Conservation (phyloP, 2,113 vertebrate species). For the Pollimyrus isidori region DNA sequence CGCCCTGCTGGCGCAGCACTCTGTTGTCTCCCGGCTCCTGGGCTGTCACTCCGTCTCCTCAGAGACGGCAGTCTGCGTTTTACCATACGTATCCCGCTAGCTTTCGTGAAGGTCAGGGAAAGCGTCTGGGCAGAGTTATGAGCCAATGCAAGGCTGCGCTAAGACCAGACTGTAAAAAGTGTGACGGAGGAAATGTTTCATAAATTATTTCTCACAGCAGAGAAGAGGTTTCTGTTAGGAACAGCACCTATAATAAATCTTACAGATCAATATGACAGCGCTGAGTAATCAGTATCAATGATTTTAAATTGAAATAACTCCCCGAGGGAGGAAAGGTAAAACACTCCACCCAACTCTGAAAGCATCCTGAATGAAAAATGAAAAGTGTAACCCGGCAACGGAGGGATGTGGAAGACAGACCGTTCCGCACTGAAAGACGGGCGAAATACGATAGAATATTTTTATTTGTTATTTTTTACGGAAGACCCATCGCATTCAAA, state of each 20-base stretch:
- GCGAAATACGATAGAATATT: background rate
- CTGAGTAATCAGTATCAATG: constrained; percentile 63
- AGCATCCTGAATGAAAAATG: constrained; percentile 52
- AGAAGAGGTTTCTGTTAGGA: constrained; percentile 37
- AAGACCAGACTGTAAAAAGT: constrained; percentile 6
- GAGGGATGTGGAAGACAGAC: background rate
- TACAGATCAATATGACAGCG: constrained; percentile 61
- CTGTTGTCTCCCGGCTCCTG: background rate
- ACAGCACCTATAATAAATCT: constrained; percentile 57
- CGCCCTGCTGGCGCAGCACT: background rate
- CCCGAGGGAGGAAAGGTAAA: constrained; percentile 43
- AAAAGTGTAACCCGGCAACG: constrained; percentile 24
- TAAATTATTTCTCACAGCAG: constrained; percentile 51
- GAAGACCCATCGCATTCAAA: background rate
- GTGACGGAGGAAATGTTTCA: constrained; percentile 44
- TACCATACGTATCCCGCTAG: background rate
- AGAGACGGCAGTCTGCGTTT: background rate
- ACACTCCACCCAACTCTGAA: constrained; percentile 43
- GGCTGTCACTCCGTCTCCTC: background rate
- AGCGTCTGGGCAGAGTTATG: background rate
- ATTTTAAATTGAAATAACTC: constrained; percentile 56
- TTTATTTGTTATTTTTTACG: constrained; percentile 18
- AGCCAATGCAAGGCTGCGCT: background rate
- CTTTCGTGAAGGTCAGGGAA: constrained; percentile 3
- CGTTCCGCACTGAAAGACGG: background rate